Evolutionary conservation across 2,113 vertebrate genomes (phyloP).

Genomic region (Hylia prasina): DNA sequence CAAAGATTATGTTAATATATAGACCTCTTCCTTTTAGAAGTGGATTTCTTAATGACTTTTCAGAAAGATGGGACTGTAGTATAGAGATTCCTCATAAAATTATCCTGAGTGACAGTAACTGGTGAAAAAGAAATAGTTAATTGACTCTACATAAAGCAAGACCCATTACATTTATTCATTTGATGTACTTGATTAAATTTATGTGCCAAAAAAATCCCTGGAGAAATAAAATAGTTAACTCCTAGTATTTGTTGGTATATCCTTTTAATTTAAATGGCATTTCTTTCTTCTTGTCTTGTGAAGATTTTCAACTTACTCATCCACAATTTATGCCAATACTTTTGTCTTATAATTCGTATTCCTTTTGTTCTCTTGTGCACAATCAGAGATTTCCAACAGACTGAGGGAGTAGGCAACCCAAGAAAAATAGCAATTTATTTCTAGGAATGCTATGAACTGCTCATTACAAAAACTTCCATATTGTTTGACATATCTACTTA

Average conservation of each 20-base stretch:
- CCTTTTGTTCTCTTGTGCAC: background rate
- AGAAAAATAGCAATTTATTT: background rate
- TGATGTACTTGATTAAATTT: background rate
- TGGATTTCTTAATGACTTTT: background rate
- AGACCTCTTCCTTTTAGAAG: background rate
- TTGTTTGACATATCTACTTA: background rate
- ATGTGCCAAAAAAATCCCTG: background rate
- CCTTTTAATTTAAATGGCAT: background rate
- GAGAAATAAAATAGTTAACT: background rate
- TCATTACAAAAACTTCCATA: background rate
- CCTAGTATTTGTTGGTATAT: background rate
- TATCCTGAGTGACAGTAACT: background rate
- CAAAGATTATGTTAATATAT: background rate
- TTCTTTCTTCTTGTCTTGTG: background rate
- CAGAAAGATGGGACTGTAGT: background rate
- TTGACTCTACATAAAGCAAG: background rate
- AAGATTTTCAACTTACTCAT: background rate
- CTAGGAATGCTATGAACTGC: background rate
- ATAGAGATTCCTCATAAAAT: background rate
- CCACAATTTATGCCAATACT: background rate
- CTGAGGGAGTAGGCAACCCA: background rate
- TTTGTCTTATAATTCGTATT: background rate
- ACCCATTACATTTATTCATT: background rate
- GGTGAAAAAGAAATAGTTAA: background rate
- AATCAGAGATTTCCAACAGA: background rate